Conservation (phyloP, 2,797 vertebrate genomes). For the Pseudopleuronectes americanus region DNA sequence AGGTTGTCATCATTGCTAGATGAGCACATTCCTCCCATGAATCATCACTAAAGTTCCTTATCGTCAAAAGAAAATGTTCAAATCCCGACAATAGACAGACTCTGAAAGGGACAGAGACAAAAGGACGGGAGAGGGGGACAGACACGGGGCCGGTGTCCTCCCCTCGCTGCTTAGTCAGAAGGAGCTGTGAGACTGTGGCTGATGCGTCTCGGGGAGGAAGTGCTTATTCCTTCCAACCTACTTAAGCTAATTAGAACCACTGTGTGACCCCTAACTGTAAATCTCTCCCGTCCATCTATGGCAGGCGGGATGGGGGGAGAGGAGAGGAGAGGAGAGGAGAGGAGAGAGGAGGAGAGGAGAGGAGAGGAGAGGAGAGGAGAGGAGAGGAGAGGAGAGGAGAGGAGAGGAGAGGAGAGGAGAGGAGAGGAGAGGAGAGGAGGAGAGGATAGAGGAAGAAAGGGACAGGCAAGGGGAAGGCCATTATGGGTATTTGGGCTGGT, state of each 20-base stretch:
- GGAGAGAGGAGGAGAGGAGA: not conserved
- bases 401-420: constrained; percentile 14
- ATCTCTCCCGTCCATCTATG: constrained; percentile 74
- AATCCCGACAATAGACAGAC: not conserved
- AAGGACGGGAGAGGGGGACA: constrained; percentile 22
- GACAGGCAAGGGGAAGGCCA: constrained; percentile 18
- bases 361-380: constrained; percentile 11
- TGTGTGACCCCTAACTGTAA: constrained; percentile 77
- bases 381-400: constrained; percentile 2
- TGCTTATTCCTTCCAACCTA: constrained; percentile 74
- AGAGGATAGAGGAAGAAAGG: constrained; percentile 17
- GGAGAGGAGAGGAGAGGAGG: constrained; percentile 1
- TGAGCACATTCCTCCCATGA: constrained; percentile 2
- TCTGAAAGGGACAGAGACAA: constrained; percentile 21
- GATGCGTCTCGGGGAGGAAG: constrained; percentile 65
- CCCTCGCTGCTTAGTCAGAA: constrained; percentile 63
- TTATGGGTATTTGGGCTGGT: constrained; percentile 58
- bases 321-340: constrained; percentile 3
- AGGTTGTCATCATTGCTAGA: constrained; percentile 21
- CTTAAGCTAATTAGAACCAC: constrained; percentile 82
- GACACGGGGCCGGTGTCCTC: constrained; percentile 33
- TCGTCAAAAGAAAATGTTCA: constrained; percentile 1
- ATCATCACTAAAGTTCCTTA: constrained; percentile 3
- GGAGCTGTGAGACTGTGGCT: constrained; percentile 57
- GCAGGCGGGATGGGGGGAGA: constrained; percentile 36